A percentile compares a stretch with the other conserved stretches of the same genome.
Conservation (phyloP, 2,797 vertebrate species). For the Crocidura indochinensis region DNA sequence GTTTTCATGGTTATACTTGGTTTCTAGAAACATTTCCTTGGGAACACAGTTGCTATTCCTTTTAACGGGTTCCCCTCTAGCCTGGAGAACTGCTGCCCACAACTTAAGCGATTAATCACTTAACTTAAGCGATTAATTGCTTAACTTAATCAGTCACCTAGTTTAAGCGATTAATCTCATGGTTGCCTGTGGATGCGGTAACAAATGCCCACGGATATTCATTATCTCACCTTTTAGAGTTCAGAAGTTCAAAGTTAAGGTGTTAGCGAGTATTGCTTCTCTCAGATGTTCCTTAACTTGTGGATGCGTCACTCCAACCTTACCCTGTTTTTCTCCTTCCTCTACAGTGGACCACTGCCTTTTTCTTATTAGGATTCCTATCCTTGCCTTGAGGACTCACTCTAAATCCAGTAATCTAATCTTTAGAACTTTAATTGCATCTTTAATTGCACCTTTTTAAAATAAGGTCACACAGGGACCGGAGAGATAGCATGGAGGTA, state of each 20-base stretch:
- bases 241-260: slow-evolving; percentile 19
- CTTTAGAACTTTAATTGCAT: slow-evolving; percentile 13
- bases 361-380: neutral
- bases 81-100: slow-evolving; percentile 16
- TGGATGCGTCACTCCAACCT: neutral
- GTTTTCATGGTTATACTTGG: too few species aligned
- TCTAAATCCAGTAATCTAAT: neutral
- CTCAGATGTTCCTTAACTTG: neutral
- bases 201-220: slow-evolving; percentile 9
- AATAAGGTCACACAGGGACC: slow-evolving; percentile 54
- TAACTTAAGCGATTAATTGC: too few species aligned
- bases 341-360: neutral
- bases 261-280: neutral
- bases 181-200: neutral
- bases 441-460: slow-evolving; percentile 41
- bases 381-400: neutral
- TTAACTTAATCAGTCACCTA: too few species aligned
- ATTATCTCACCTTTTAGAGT: slow-evolving; percentile 30
- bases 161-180: too few species aligned
- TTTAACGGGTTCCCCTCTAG: neutral
- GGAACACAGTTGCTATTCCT: too few species aligned
- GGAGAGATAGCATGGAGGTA: too few species aligned
- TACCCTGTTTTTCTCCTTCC: neutral
- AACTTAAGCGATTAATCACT: neutral
- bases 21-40: neutral